Conservation (phyloP, 2,113 vertebrate species). For the Melospiza melodia region DNA sequence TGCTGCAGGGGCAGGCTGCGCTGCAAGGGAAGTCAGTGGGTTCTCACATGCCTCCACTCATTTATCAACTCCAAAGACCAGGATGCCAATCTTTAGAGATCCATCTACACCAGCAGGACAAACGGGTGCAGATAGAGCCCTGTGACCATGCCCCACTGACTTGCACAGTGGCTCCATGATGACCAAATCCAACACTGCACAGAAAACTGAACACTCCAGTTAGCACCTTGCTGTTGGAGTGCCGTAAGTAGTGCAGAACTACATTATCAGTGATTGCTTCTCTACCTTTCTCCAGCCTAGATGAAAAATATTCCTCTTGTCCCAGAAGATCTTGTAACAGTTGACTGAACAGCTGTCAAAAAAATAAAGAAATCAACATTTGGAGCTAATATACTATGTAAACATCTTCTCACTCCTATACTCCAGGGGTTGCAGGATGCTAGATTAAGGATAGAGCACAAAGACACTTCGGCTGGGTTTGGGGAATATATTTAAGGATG, state of each 20-base stretch:
- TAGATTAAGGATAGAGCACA: background rate
- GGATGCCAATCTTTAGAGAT: background rate
- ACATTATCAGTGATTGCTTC: background rate
- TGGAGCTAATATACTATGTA: background rate
- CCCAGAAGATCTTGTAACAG: background rate
- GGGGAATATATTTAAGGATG: constrained; percentile 7
- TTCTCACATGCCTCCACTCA: background rate
- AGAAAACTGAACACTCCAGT: background rate
- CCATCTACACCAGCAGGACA: background rate
- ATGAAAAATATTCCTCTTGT: background rate
- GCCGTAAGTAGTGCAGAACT: background rate
- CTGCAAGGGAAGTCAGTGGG: background rate
- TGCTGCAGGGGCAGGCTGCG: background rate
- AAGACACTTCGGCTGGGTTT: background rate
- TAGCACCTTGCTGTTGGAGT: background rate
- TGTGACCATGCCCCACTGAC: background rate
- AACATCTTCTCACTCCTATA: background rate
- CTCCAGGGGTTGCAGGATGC: background rate
- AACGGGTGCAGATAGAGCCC: background rate
- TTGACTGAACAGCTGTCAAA: background rate
- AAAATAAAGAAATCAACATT: background rate
- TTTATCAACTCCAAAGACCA: background rate
- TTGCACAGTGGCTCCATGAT: accelerated
- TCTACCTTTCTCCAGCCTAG: background rate
- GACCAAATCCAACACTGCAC: background rate